phyloP scores from a whole-genome alignment of 2,797 vertebrate genomes.

The Macropus fuliginosus region DNA sequence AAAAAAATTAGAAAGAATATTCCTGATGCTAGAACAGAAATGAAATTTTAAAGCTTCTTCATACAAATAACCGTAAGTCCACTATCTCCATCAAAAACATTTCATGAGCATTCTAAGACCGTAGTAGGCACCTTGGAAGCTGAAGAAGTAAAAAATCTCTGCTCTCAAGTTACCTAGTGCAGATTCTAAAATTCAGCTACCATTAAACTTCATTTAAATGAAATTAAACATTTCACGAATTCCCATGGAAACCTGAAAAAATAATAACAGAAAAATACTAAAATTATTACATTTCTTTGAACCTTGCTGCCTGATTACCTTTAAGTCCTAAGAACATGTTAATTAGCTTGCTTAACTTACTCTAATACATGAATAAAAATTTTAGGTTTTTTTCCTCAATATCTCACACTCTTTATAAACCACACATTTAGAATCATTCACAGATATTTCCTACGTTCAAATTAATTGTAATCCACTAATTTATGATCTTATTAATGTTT shows the following conservation, averaged over 20 bases:
- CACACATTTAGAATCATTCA: slow-evolving; percentile 35
- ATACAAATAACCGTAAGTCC: not conserved
- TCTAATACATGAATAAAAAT: slow-evolving; percentile 11
- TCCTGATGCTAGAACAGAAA: not conserved
- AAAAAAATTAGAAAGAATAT: not conserved
- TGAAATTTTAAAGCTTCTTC: not conserved
- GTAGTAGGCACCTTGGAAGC: not conserved
- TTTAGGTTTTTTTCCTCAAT: slow-evolving; percentile 5
- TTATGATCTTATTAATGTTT: not conserved
- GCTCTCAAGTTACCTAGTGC: not conserved
- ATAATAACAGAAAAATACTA: not conserved
- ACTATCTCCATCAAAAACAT: not conserved
- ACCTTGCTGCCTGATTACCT: slow-evolving; percentile 47
- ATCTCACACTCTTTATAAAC: slow-evolving; percentile 32
- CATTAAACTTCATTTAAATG: not conserved
- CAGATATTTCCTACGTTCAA: slow-evolving; percentile 41
- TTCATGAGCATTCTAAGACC: not conserved
- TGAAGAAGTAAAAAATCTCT: not conserved
- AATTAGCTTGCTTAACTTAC: slow-evolving; percentile 31
- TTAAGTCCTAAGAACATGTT: slow-evolving; percentile 43
- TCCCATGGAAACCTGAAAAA: slow-evolving; percentile 11
- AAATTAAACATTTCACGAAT: slow-evolving; percentile 23
- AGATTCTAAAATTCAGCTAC: not conserved
- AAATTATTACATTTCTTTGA: slow-evolving; percentile 20
- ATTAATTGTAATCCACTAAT: not conserved